Conservation (phyloP, 2,797 vertebrate species). For the Pipistrellus pygmaeus region DNA sequence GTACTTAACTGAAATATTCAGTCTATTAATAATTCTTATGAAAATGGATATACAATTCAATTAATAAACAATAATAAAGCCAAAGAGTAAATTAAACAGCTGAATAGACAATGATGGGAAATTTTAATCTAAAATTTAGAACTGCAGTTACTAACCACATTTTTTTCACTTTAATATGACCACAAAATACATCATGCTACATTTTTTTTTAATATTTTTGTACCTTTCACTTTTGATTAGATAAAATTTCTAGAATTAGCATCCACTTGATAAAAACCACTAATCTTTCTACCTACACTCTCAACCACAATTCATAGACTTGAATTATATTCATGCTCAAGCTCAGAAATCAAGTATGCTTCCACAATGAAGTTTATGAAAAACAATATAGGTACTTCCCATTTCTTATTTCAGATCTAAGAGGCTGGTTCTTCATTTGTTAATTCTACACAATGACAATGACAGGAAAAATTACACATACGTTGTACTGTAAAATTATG, state of each 20-base stretch:
- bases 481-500: neutral
- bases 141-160: neutral
- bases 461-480: neutral
- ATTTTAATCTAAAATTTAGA: conserved; percentile 22
- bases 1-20: conserved; percentile 21
- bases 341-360: conserved; percentile 33
- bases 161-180: conserved; percentile 24
- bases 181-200: neutral
- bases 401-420: conserved; percentile 54
- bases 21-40: conserved; percentile 40
- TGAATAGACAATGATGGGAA: neutral
- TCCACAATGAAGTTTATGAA: conserved; percentile 18
- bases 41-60: conserved; percentile 1
- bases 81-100: neutral
- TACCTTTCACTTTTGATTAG: neutral
- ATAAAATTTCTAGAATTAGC: conserved; percentile 42
- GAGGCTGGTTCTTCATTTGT: neutral
- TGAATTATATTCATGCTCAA: conserved; percentile 30
- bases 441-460: conserved; percentile 40
- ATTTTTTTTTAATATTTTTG: neutral
- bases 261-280: conserved; percentile 25
- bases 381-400: neutral
- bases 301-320: neutral
- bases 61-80: conserved; percentile 54
- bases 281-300: neutral